Conservation (phyloP, 2,888 invertebrate genomes). For the Dilophus febrilis region DNA sequence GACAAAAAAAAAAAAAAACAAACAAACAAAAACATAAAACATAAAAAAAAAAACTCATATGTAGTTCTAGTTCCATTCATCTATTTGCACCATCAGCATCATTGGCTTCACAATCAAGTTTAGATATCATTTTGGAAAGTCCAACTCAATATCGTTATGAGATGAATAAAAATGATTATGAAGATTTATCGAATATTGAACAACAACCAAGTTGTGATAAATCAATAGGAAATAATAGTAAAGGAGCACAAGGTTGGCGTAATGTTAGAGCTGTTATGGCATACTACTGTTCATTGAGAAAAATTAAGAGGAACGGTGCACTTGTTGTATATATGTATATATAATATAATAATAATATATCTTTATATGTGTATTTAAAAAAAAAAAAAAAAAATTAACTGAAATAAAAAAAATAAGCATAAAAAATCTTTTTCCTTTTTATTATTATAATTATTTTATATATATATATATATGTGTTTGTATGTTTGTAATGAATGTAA, state of each 20-base stretch:
- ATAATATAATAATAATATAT: too few relatives aligned
- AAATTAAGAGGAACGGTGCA: slow-evolving; percentile 67
- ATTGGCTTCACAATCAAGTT: slow-evolving; percentile 12
- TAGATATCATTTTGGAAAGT: slow-evolving; percentile 5
- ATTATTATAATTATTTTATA: too few relatives aligned
- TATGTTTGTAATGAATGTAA: too few relatives aligned
- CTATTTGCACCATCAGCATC: slow-evolving; percentile 9
- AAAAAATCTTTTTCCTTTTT: too few relatives aligned
- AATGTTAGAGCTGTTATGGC: slow-evolving; percentile 78
- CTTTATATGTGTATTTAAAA: too few relatives aligned
- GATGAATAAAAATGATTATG: slow-evolving; percentile 5
- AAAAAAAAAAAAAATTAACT: too few relatives aligned
- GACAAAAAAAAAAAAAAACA: neutral
- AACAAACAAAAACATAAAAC: neutral
- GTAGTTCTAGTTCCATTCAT: slow-evolving; percentile 10
- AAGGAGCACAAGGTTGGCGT: slow-evolving; percentile 54
- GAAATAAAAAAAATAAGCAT: too few relatives aligned
- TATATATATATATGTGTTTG: too few relatives aligned
- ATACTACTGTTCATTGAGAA: slow-evolving; percentile 74
- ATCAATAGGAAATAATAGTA: slow-evolving; percentile 4
- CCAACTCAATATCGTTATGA: neutral
- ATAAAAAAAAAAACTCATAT: neutral
- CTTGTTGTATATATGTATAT: neutral
- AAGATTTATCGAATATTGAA: slow-evolving; percentile 5
- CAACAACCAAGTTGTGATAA: slow-evolving; percentile 3